Evolutionary conservation across 2,888 invertebrate genomes (phyloP), one percentile per base, ranked within the genome.

Genomic region (Volucella inflata): DNA sequence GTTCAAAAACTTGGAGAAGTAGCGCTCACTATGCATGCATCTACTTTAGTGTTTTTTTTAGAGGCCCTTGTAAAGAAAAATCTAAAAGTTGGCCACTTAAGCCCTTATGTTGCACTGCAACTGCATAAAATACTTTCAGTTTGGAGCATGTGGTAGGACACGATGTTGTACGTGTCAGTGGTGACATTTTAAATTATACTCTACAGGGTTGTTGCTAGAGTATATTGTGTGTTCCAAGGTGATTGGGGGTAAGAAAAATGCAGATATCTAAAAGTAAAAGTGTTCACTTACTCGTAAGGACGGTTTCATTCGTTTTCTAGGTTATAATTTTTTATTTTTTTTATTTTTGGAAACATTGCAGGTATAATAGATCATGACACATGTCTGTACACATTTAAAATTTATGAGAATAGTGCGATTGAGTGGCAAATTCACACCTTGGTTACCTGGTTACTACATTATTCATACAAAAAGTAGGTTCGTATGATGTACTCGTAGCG

Each of bases 181-280:
- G 12, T 16, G 57, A 17, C 57, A 57, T 57, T 57, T n/a, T 21
- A 17, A 57, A 36, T 17, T 53, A 68, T 40, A 30, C 55, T 21
- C n/a, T n/a, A 16, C 21, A 14, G 42, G 42, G 36, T 30, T 6
- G 30, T 30, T 30, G 17, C 2, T 2, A 38, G 2, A 11, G 38
- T 16, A 17, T 65, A 50, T 50, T 38, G 17, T 50, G 16, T 16
- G 38, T 40, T 64, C n/a, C 65, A 65, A 51, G 65, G 65, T 21
- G 9, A 21, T 36, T 55, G 55, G 14, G 21, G 14, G 4, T 40
- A 65, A 65, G 51, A n/a, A 21, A 51, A 40, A 65, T 17, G 51
- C 65, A 65, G 40, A 50, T 17, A 21, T 65, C 17, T 10, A 38
- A 11, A 10, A 16, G 40, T 50, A 16, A 30, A 30, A 30, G 30